Percentiles rank a stretch among this genome's conserved stretches.
phyloP scores from a whole-genome alignment of 2,113 vertebrate species.

The Dipodomys merriami region DNA sequence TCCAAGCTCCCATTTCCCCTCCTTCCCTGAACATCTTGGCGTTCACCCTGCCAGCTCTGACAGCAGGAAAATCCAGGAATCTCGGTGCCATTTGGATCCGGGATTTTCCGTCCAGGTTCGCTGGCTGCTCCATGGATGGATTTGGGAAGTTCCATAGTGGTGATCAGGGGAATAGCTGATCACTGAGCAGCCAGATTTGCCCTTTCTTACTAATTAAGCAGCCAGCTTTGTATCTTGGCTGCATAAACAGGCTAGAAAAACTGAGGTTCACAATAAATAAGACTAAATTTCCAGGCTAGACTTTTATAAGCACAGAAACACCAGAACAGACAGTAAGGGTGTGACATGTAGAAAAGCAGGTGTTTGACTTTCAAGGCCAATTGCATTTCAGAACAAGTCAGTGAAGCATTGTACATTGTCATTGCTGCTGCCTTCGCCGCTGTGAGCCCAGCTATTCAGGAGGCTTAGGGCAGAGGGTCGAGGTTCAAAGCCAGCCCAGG shows the following conservation, averaged over 20 bases:
- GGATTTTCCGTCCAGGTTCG: background rate
- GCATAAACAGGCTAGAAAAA: background rate
- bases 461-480: no score
- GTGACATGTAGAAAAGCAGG: background rate
- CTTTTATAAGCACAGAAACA: background rate
- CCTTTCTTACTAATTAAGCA: background rate
- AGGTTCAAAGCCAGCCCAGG: no score
- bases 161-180: background rate
- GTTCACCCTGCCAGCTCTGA: background rate
- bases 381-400: background rate
- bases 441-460: no score
- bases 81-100: constrained; percentile 49
- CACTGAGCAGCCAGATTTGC: background rate
- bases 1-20: background rate
- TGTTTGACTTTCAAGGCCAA: background rate
- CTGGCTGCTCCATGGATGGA: background rate
- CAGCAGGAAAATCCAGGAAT: constrained; percentile 51
- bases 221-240: background rate
- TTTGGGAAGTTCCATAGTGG: constrained; percentile 13
- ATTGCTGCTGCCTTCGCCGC: background rate
- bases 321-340: background rate
- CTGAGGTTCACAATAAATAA: background rate
- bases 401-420: background rate
- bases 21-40: background rate
- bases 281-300: background rate